These are phyloP conservation scores for Epinephelus lanceolatus DNA, from an alignment of 2,113 vertebrate genomes.

Conservation along the genomic window DNA sequence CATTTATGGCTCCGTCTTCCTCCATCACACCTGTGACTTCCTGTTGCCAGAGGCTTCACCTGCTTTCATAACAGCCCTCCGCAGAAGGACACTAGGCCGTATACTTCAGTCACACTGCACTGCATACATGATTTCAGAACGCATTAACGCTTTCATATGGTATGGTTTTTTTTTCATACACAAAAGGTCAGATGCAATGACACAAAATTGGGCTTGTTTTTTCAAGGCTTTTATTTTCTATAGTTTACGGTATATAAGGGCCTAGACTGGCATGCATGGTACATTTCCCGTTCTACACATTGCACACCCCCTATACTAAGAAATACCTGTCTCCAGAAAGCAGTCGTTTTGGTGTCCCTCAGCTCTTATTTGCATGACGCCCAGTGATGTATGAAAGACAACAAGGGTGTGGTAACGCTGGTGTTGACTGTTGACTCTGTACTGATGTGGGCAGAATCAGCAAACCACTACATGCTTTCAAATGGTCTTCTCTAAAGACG, in stretches of 20 bases:
- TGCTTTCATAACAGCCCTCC: conserved; percentile 49
- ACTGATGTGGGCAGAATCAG: background rate
- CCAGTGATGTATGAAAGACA: conserved; percentile 37
- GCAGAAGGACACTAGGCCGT: conserved; percentile 26
- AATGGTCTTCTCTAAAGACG: background rate
- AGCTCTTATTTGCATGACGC: conserved; percentile 50
- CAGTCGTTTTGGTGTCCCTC: background rate
- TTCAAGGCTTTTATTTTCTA: background rate
- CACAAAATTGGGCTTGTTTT: background rate
- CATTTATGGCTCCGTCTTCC: conserved; percentile 41
- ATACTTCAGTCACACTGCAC: conserved; percentile 35
- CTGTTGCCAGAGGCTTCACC: conserved; percentile 62
- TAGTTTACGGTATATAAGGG: background rate
- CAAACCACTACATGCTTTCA: conserved; percentile 6
- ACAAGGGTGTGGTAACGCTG: conserved; percentile 42
- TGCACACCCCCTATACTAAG: background rate
- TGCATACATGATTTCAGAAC: background rate
- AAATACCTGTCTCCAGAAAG: background rate
- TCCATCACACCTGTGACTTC: conserved; percentile 75
- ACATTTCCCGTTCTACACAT: background rate
- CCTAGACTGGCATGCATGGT: background rate
- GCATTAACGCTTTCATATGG: background rate
- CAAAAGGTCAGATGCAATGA: background rate
- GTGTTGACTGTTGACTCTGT: background rate
- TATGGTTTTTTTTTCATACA: background rate